Conservation (phyloP, 2,113 vertebrate genomes). For the Hucho hucho region DNA sequence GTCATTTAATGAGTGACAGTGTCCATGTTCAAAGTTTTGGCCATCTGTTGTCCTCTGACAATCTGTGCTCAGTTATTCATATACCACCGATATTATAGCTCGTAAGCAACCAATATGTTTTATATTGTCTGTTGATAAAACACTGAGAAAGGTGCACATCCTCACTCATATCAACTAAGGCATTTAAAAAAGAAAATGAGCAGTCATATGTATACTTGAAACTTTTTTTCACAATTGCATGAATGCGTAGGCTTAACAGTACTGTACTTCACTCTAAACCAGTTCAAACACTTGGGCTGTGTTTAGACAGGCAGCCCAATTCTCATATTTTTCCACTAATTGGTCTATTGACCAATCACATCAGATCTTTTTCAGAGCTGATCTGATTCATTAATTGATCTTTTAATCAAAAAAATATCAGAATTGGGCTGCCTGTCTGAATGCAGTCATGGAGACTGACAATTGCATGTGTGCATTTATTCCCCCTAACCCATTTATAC, state of each 20-base stretch:
- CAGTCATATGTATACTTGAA: neutral
- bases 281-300: neutral
- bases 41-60: neutral
- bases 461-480: neutral
- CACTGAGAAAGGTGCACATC: too few relatives aligned
- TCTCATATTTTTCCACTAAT: too few relatives aligned
- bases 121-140: too few relatives aligned
- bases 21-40: neutral
- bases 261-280: neutral
- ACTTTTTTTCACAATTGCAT: neutral
- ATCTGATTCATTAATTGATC: too few relatives aligned
- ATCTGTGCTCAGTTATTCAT: neutral
- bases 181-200: neutral
- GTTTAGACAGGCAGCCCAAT: neutral
- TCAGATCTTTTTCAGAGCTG: too few relatives aligned
- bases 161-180: too few relatives aligned
- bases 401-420: too few relatives aligned
- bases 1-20: too few relatives aligned
- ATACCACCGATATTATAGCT: neutral
- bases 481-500: neutral
- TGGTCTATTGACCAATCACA: too few relatives aligned
- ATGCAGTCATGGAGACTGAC: neutral
- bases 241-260: neutral
- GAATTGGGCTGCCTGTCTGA: neutral
- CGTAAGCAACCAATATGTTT: too few relatives aligned